Evolutionary conservation across 1,140 invertebrate species (phyloP).

Genomic region (Adelges cooleyi): DNA sequence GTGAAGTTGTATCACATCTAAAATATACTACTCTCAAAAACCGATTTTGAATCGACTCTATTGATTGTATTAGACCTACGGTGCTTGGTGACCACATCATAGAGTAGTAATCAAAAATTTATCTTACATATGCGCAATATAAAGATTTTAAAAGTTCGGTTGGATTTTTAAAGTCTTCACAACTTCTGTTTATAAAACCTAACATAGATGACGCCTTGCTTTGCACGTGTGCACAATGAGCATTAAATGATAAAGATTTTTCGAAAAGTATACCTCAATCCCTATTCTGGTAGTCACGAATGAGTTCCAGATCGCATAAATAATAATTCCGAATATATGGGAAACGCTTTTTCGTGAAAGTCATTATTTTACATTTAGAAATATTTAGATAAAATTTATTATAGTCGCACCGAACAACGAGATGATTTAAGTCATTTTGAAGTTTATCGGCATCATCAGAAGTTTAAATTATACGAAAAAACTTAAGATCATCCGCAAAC

Average conservation of each 20-base stretch:
- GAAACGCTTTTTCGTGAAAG: neutral
- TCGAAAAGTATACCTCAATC: neutral
- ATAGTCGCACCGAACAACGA: neutral
- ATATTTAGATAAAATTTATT: neutral
- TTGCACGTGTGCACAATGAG: neutral
- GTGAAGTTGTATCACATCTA: too few relatives aligned
- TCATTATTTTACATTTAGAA: neutral
- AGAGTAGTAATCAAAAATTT: neutral
- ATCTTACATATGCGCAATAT: neutral
- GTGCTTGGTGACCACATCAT: neutral
- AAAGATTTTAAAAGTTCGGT: neutral
- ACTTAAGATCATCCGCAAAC: too few relatives aligned
- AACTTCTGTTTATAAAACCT: neutral
- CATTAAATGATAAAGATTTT: neutral
- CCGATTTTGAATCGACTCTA: neutral
- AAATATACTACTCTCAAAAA: neutral
- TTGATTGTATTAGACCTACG: neutral
- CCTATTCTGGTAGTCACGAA: neutral
- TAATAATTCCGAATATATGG: neutral
- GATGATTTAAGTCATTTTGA: too few relatives aligned
- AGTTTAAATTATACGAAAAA: too few relatives aligned
- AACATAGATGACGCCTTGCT: neutral
- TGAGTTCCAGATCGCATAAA: neutral
- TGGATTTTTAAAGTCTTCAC: neutral
- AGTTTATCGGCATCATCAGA: too few relatives aligned